Conservation (phyloP, 2,888 invertebrate species). For the Coleophora deauratella region DNA sequence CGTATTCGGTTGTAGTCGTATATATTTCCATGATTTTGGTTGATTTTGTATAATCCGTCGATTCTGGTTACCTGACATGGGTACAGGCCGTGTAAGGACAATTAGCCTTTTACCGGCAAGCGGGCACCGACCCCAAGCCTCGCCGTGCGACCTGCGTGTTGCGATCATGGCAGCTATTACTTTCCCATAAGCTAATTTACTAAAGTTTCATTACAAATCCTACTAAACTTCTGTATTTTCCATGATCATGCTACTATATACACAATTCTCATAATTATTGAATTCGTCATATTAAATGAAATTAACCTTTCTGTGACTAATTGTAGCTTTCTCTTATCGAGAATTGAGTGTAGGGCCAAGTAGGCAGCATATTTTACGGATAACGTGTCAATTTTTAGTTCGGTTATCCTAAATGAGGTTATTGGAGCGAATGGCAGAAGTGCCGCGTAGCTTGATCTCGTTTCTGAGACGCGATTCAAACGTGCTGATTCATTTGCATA, state of each 20-base stretch:
- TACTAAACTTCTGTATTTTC: not conserved
- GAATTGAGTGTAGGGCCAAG: conserved; percentile 38
- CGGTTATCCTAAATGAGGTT: conserved; percentile 53
- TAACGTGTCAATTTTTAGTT: conserved; percentile 30
- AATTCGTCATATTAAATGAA: conserved; percentile 49
- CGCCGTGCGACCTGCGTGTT: conserved; percentile 69
- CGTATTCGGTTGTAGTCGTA: conserved; percentile 18
- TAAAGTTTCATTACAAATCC: conserved; percentile 23
- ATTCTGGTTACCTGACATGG: conserved; percentile 28
- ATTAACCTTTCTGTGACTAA: conserved; percentile 66
- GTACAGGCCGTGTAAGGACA: conserved; percentile 43
- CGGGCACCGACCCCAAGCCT: conserved; percentile 81
- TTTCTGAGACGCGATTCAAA: conserved; percentile 52
- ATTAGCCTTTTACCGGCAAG: conserved; percentile 73
- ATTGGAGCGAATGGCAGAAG: conserved; percentile 60
- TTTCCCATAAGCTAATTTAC: conserved; percentile 45
- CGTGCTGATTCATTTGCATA: conserved; percentile 73
- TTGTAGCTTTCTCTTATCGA: conserved; percentile 66
- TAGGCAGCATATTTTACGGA: conserved; percentile 29
- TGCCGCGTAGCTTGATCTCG: conserved; percentile 67
- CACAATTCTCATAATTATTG: conserved; percentile 26
- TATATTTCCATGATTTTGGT: conserved; percentile 21
- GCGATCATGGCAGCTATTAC: conserved; percentile 72
- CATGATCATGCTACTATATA: too few species aligned
- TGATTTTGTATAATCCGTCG: conserved; percentile 23